Base-by-base conservation (phyloP, 1,140 invertebrate genomes). In the Meloidogyne hapla region DNA sequence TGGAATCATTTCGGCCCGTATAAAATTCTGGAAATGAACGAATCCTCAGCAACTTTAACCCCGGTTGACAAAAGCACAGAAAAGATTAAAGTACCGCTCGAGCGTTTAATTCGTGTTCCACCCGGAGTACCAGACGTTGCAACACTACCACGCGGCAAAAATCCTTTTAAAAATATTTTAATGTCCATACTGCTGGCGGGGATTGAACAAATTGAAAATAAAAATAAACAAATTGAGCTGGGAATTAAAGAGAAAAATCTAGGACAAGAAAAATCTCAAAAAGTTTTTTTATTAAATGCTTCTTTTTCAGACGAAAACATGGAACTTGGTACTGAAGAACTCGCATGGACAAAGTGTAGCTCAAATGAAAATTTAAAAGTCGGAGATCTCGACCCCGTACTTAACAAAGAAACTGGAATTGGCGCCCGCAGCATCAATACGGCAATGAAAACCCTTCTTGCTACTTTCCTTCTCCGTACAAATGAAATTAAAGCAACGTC, bases 101-200 rank as follows among this genome's bases (percentile, higher is more conserved):
- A 68, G 12, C 66, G 45, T 28, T 68, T 68, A 23, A 21, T n/a
- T 45, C 21, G 33, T 2, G 66, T 21, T 0, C 66, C 66, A 26
- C n/a, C 4, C 1, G 66, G 45, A 23, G 45, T 68, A 6, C 25
- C 66, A 2, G 25, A 23, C 0, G 66, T 40, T 40, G 6, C 66
- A 28, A 68, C 66, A 5, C 25, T 68, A 2, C 66, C 66, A 6
- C 66, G 26, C 2, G 66, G 66, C 0, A 68, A 28, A 28, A 68
- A 68, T 23, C 66, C 66, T 6, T 68, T 40, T 23, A 38, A 42
- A 42, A 68, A 68, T 42, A 28, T 68, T 67, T 67, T 67, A 23
- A 38, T 38, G 65, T 13, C 15, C 9, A 38, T 10, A 68, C 6
- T 28, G 9, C 21, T 21, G 0, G 66, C 1, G 26, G 26, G 12